A percentile compares a stretch with the other conserved stretches of the same genome.
These are phyloP conservation scores for Anser cygnoides DNA, from an alignment of 2,113 vertebrate genomes.

Conservation along the genomic window DNA sequence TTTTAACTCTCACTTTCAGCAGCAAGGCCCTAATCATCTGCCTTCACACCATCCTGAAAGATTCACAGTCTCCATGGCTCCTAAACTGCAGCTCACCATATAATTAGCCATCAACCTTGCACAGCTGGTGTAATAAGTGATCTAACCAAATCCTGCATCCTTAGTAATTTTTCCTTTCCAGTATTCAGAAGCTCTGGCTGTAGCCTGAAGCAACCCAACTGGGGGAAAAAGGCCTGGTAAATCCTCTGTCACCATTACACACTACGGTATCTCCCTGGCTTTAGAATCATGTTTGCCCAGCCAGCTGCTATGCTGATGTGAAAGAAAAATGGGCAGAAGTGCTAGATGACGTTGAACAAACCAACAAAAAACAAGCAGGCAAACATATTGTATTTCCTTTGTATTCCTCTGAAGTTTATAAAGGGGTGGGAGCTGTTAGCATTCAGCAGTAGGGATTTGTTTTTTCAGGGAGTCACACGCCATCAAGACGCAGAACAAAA, in stretches of 20 bases:
- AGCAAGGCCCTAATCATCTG: not conserved
- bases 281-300: not conserved
- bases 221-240: not conserved
- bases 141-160: not conserved
- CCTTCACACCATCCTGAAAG: not conserved
- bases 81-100: not conserved
- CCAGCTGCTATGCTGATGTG: not conserved
- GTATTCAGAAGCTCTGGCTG: not conserved
- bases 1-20: not conserved
- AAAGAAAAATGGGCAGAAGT: slow-evolving; percentile 33
- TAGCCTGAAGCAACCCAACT: not conserved
- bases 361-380: not conserved
- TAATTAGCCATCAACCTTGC: not conserved
- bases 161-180: not conserved
- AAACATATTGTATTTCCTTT: not conserved
- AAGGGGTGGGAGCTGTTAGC: not conserved
- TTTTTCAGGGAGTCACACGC: not conserved
- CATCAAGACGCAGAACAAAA: not conserved
- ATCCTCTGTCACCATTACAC: not conserved
- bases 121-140: not conserved
- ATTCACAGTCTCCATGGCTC: not conserved
- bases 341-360: not conserved
- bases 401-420: not conserved
- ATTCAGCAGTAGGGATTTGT: not conserved
- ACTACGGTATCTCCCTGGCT: not conserved